phyloP scores from a whole-genome alignment of 92 coral and sea anemone genomes.

The Blastomussa wellsi region DNA sequence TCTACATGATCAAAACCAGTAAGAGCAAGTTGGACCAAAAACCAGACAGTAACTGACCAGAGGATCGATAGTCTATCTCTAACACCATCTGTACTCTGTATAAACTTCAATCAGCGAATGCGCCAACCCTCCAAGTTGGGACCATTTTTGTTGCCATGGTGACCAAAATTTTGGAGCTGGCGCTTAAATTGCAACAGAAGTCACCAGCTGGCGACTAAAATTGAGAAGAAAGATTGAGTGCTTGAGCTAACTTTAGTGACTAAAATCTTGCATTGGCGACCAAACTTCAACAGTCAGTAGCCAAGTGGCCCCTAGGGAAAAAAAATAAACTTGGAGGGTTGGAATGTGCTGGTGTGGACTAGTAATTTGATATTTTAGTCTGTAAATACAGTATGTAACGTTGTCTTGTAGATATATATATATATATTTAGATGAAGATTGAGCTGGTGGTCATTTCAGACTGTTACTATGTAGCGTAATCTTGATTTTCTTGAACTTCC shows the following conservation, averaged over 20 bases:
- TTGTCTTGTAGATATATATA: slow-evolving; percentile 11
- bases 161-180: no score
- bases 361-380: slow-evolving; percentile 8
- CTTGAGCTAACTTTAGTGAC: no score
- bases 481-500: no score
- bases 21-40: slow-evolving; percentile 97
- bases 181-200: no score
- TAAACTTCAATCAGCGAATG: not conserved
- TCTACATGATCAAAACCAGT: slow-evolving; percentile 96
- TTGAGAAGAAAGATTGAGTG: no score
- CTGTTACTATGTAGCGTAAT: not conserved
- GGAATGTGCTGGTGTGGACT: not conserved
- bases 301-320: no score
- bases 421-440: not conserved
- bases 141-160: no score
- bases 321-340: no score
- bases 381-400: slow-evolving; percentile 28
- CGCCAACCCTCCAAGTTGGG: no score
- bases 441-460: not conserved
- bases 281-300: no score
- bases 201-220: no score
- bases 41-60: slow-evolving; percentile 70
- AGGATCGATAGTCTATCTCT: slow-evolving; percentile 1
- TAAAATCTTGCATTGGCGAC: no score
- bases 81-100: not conserved